Base-by-base conservation (phyloP, 2,888 invertebrate genomes). In the Ptilodon capucinus region DNA sequence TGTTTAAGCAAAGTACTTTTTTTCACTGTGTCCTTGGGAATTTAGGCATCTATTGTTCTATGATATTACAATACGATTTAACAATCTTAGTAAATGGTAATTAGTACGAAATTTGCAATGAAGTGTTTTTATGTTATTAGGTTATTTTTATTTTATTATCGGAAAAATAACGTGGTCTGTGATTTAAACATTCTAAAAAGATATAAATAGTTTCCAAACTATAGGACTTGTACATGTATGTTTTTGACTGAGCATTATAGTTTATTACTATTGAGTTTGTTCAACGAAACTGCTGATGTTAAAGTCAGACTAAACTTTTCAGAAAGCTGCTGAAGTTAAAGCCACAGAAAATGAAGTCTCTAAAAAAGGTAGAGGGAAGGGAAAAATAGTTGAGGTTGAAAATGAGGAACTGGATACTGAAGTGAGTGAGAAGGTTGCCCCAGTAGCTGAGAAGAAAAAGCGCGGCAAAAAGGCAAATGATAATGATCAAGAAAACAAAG, bases 251-350 rank as follows among this genome's bases (percentile, higher is more conserved):
- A n/a, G n/a, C n/a, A n/a, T n/a, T n/a, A n/a, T n/a, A n/a, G n/a
- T n/a, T n/a, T n/a, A n/a, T n/a, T n/a, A n/a, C n/a, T n/a, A n/a
- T n/a, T n/a, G n/a, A n/a, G n/a, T n/a, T n/a, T n/a, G n/a, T n/a
- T n/a, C n/a, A n/a, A n/a, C n/a, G n/a, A n/a, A n/a, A n/a, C n/a
- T n/a, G n/a, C n/a, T n/a, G n/a, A n/a, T n/a, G n/a, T n/a, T n/a
- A n/a, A n/a, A n/a, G n/a, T n/a, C n/a, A n/a, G n/a, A 44, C 23
- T 13, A 21, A 4, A 34, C 19, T 53, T 82, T 83, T 40, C 86
- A 90, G 90, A 90, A 90, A 81, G 64, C 79, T 55, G 72, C 76
- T 54, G 86, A 86, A 57, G 72, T 77, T 32, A 84, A 86, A 70
- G 68, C 73, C 46, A 58, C 74, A 40, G 84, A 82, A 57, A 79